These are phyloP conservation scores for Triplophysa yarkandensis DNA, from an alignment of 2,797 vertebrate species.

Conservation along the genomic window DNA sequence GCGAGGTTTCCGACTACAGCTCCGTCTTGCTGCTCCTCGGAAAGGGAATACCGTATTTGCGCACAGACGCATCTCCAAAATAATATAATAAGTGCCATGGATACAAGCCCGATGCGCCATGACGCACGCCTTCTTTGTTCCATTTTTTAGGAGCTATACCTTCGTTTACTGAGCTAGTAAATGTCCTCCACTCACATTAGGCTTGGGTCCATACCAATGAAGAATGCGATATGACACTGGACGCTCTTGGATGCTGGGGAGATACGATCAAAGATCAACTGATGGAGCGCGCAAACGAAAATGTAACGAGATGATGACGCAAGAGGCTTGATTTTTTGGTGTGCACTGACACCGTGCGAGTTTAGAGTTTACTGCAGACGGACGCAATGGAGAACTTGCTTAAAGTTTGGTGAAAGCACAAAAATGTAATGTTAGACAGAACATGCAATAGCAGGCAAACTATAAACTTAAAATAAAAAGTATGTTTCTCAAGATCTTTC, in stretches of 20 bases:
- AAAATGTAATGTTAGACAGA: background rate
- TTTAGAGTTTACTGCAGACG: constrained; percentile 23
- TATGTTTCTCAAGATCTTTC: background rate
- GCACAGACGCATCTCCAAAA: constrained; percentile 46
- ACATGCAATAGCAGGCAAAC: background rate
- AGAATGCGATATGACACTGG: background rate
- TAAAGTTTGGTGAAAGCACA: background rate
- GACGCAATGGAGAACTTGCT: background rate
- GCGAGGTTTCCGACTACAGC: constrained; percentile 67
- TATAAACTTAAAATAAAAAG: background rate
- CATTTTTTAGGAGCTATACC: constrained; percentile 45
- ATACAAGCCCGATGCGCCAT: constrained; percentile 34
- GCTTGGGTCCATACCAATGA: background rate
- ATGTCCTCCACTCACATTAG: background rate
- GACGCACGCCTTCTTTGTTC: constrained; percentile 50
- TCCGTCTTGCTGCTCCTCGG: constrained; percentile 67
- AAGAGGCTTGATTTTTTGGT: constrained; percentile 1
- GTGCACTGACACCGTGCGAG: constrained; percentile 58
- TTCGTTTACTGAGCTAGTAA: background rate
- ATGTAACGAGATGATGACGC: background rate
- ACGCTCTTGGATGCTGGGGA: background rate
- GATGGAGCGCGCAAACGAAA: constrained; percentile 2
- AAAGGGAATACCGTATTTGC: constrained; percentile 66
- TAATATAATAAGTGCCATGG: constrained; percentile 33
- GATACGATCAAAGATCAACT: background rate